These are phyloP conservation scores for Malacoraja senta DNA, from an alignment of 2,797 vertebrate genomes.

Conservation along the genomic window DNA sequence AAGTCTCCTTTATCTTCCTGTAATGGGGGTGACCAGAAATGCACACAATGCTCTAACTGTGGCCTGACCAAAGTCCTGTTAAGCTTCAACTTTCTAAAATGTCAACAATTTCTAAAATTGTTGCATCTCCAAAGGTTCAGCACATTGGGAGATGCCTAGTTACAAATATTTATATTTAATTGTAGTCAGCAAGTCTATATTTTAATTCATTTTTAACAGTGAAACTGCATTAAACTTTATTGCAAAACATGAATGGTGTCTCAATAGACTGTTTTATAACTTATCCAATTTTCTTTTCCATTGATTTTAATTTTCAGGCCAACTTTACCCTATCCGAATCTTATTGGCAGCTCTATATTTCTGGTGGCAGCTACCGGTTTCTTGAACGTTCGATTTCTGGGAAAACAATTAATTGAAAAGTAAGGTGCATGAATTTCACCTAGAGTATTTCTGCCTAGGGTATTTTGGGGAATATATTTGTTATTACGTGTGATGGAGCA, in stretches of 20 bases:
- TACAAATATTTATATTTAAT: background rate
- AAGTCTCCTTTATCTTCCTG: too few relatives aligned
- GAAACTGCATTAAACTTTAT: background rate
- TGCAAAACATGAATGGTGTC: background rate
- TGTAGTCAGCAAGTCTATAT: background rate
- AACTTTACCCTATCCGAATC: background rate
- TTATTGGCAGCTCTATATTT: background rate
- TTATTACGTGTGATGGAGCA: background rate
- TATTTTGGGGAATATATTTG: background rate
- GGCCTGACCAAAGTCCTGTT: too few relatives aligned
- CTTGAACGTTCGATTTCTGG: background rate
- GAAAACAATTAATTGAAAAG: background rate
- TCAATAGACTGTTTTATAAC: background rate
- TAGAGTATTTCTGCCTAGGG: background rate
- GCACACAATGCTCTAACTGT: too few relatives aligned
- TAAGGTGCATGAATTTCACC: background rate
- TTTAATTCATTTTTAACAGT: background rate
- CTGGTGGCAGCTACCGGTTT: background rate
- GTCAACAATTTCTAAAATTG: background rate
- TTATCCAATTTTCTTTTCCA: background rate
- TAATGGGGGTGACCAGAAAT: too few relatives aligned
- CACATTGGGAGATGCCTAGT: background rate
- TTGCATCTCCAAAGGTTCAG: background rate
- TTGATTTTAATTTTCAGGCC: background rate
- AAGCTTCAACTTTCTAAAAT: background rate